Percentiles rank a stretch among this genome's conserved stretches.
These are phyloP conservation scores for Aurelia sp. DNA, from an alignment of 30 jellyfish, hydroid and myxozoan species.

Conservation along the genomic window DNA sequence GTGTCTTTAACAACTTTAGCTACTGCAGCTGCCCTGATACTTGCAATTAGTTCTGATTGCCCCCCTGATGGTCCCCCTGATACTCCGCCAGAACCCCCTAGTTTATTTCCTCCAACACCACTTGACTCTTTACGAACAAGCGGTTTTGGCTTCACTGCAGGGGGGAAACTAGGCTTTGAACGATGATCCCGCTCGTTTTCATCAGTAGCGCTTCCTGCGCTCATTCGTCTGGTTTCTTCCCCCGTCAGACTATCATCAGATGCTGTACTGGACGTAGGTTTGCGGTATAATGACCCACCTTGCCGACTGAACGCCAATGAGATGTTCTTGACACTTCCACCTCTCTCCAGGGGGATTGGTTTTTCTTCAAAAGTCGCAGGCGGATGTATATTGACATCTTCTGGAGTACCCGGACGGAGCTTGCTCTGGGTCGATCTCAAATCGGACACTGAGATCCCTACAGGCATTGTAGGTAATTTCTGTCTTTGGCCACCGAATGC, in stretches of 20 bases:
- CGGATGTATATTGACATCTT: constrained; percentile 20
- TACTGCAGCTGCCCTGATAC: constrained; percentile 93
- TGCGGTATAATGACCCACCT: constrained; percentile 26
- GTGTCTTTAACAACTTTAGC: constrained; percentile 65
- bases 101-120: constrained; percentile 2
- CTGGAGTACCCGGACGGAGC: constrained; percentile 71
- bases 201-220: constrained; percentile 15
- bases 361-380: constrained; percentile 46
- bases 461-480: constrained; percentile 11
- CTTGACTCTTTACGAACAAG: constrained; percentile 31
- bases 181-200: constrained; percentile 19
- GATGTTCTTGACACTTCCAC: constrained; percentile 80
- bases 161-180: constrained; percentile 37
- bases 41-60: constrained; percentile 85
- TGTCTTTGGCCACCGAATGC: constrained; percentile 60
- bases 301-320: constrained; percentile 45
- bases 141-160: constrained; percentile 91
- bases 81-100: not conserved
- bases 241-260: constrained; percentile 41
- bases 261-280: constrained; percentile 39
- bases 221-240: constrained; percentile 49
- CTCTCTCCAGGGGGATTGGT: constrained; percentile 32
- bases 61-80: constrained; percentile 7
- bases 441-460: constrained; percentile 56
- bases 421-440: constrained; percentile 42